Percentiles rank a stretch among this genome's conserved stretches.
These are phyloP conservation scores for Eriosoma lanigerum DNA, from an alignment of 1,140 invertebrate species.

Conservation along the genomic window DNA sequence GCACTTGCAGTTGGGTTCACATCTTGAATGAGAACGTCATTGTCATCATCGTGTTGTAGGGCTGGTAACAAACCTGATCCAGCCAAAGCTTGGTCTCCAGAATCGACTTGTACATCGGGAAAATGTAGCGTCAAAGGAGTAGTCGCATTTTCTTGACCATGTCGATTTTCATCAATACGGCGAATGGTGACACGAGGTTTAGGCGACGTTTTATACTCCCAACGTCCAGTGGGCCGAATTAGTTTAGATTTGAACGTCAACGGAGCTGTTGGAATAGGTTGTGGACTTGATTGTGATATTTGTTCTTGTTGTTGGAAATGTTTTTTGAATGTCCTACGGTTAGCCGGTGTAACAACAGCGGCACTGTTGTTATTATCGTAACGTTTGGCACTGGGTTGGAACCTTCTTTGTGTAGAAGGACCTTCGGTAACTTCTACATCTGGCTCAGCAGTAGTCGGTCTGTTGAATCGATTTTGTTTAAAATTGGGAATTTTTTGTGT, in stretches of 20 bases:
- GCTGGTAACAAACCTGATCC: constrained; percentile 54
- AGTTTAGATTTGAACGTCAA: constrained; percentile 74
- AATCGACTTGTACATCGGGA: constrained; percentile 54
- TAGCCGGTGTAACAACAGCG: constrained; percentile 38
- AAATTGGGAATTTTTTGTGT: constrained; percentile 51
- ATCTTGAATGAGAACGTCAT: constrained; percentile 59
- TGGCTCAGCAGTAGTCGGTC: constrained; percentile 57
- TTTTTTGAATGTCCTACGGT: constrained; percentile 2
- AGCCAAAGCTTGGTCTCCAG: constrained; percentile 54
- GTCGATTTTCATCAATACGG: constrained; percentile 63
- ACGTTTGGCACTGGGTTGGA: constrained; percentile 34
- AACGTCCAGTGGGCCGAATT: constrained; percentile 67
- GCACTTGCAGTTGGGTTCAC: constrained; percentile 62
- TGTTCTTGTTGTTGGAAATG: constrained; percentile 45
- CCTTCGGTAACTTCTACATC: constrained; percentile 48
- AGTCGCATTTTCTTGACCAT: constrained; percentile 61
- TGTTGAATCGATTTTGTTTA: constrained; percentile 60
- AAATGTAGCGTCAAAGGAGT: constrained; percentile 56
- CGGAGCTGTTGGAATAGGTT: constrained; percentile 58
- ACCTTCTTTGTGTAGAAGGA: neutral
- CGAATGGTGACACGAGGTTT: constrained; percentile 81
- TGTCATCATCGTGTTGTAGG: constrained; percentile 59
- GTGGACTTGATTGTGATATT: constrained; percentile 25
- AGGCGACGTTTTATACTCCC: constrained; percentile 84
- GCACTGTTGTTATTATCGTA: constrained; percentile 42